These are phyloP conservation scores for Lysiphlebus fabarum DNA, from an alignment of 1,140 invertebrate genomes.

Conservation along the genomic window DNA sequence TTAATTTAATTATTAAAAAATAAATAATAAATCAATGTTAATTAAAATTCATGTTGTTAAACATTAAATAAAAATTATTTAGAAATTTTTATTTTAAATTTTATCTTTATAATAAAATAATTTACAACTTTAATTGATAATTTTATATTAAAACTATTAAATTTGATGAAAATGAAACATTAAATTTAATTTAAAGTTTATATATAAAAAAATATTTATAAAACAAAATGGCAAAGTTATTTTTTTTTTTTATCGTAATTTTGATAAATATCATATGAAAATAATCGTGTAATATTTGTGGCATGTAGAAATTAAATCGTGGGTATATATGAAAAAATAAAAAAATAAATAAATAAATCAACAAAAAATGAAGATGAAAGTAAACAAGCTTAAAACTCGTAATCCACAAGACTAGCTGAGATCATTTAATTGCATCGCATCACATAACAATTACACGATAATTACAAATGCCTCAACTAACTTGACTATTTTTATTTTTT, in stretches of 20 bases:
- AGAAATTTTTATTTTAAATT: too few species aligned
- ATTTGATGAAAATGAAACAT: too few species aligned
- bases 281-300: slow-evolving; percentile 1
- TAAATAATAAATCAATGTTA: too few species aligned
- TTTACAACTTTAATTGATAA: too few species aligned
- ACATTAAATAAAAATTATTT: too few species aligned
- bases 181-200: too few species aligned
- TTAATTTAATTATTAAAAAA: too few species aligned
- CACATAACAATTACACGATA: slow-evolving; percentile 7
- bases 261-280: slow-evolving; percentile 1
- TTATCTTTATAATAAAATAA: too few species aligned
- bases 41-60: too few species aligned
- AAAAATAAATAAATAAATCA: too few species aligned
- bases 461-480: slow-evolving; percentile 1
- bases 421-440: slow-evolving; percentile 10
- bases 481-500: not conserved
- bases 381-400: slow-evolving; percentile 5
- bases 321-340: not conserved
- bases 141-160: too few species aligned
- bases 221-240: too few species aligned
- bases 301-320: not conserved
- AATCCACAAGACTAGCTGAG: slow-evolving; percentile 5
- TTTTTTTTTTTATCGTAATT: not conserved
- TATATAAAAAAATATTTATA: not conserved
- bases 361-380: slow-evolving; percentile 3